phyloP scores from a whole-genome alignment of 2,113 vertebrate genomes.

The Vulpes lagopus region DNA sequence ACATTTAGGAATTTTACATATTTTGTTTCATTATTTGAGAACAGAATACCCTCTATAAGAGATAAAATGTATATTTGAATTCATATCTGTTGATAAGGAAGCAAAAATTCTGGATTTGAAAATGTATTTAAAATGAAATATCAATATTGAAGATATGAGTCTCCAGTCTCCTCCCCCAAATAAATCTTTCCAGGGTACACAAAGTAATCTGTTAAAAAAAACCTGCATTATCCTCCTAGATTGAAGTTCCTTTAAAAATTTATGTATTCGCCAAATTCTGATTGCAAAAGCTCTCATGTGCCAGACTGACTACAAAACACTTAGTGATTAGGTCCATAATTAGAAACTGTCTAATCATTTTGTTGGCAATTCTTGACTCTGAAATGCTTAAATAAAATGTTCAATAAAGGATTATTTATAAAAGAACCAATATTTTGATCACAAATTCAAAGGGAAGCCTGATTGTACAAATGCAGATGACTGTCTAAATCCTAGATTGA shows the following conservation, averaged over 20 bases:
- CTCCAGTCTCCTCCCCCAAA: neutral
- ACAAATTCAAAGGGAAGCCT: conserved; percentile 44
- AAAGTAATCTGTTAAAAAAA: neutral
- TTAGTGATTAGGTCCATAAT: conserved; percentile 29
- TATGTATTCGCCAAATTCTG: conserved; percentile 54
- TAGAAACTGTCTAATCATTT: conserved; percentile 57
- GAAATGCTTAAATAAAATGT: conserved; percentile 66
- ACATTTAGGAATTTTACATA: neutral
- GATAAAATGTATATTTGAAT: neutral
- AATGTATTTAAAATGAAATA: conserved; percentile 32
- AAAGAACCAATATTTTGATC: conserved; percentile 62
- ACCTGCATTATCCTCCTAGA: conserved; percentile 34
- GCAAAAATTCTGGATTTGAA: conserved; percentile 3
- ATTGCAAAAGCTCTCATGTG: conserved; percentile 46
- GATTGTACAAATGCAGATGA: neutral
- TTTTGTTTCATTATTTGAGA: conserved; percentile 40
- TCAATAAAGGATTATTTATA: conserved; percentile 59
- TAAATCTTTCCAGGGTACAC: neutral
- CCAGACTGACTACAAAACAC: conserved; percentile 58
- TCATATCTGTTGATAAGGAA: conserved; percentile 17
- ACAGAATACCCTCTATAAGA: neutral
- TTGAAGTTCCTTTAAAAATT: conserved; percentile 68
- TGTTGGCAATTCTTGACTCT: conserved; percentile 35
- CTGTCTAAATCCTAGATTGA: conserved; percentile 21
- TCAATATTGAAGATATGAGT: conserved; percentile 2